phyloP scores from a whole-genome alignment of 2,113 vertebrate genomes.

The Rhinoderma darwinii region DNA sequence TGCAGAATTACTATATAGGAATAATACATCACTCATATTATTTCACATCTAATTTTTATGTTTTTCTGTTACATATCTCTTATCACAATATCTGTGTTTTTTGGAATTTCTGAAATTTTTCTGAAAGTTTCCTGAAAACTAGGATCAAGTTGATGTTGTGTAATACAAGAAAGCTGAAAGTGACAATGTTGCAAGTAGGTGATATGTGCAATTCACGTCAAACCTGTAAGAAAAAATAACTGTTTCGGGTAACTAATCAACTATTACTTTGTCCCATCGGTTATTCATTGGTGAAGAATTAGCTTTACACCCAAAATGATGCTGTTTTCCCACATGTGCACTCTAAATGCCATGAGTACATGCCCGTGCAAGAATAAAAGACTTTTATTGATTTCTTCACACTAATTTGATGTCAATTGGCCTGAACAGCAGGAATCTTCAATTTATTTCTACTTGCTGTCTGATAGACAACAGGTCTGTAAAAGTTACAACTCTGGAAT shows the following conservation, averaged over 20 bases:
- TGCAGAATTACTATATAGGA: too few species aligned
- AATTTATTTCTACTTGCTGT: neutral
- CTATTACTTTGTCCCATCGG: neutral
- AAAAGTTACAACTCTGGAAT: neutral
- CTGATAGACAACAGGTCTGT: neutral
- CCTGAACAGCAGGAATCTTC: neutral
- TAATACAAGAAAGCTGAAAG: neutral
- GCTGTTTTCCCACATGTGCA: neutral
- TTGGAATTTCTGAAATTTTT: too few species aligned
- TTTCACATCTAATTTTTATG: too few species aligned
- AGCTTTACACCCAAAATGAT: neutral
- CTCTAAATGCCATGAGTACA: neutral
- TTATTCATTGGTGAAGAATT: neutral
- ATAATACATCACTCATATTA: too few species aligned
- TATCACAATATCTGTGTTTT: too few species aligned
- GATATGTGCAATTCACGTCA: neutral
- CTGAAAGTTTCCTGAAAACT: too few species aligned
- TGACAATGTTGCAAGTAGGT: neutral
- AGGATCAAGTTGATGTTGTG: too few species aligned
- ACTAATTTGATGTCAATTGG: slow-evolving; percentile 5
- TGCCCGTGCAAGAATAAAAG: neutral
- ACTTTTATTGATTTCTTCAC: slow-evolving; percentile 13
- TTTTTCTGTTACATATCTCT: too few species aligned
- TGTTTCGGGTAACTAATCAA: too few species aligned
- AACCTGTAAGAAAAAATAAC: too few species aligned